phyloP scores from a whole-genome alignment of 2,888 invertebrate genomes.

The Dryadula phaetusa region DNA sequence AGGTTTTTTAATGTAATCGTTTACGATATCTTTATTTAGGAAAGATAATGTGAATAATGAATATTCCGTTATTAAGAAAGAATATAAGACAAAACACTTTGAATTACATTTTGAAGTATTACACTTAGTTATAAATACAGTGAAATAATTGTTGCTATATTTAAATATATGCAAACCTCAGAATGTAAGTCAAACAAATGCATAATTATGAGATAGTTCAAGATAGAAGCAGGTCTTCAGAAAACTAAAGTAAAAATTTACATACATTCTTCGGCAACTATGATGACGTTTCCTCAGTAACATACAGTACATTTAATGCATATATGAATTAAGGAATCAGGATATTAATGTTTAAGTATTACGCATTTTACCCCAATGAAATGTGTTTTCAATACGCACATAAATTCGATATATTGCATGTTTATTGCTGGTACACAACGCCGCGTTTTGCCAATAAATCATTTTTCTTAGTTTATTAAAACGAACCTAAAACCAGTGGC shows the following conservation, averaged over 20 bases:
- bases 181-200: background rate
- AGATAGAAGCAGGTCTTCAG: background rate
- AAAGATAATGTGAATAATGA: too few species aligned
- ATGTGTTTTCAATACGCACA: too few species aligned
- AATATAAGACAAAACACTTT: background rate
- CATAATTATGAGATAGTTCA: background rate
- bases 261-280: background rate
- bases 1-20: too few species aligned
- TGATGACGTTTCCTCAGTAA: background rate
- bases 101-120: background rate
- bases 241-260: slow-evolving; percentile 2
- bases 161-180: slow-evolving; percentile 1
- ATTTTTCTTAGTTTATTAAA: too few species aligned
- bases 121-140: background rate
- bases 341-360: background rate
- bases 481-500: too few species aligned
- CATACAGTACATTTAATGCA: background rate
- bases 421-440: too few species aligned
- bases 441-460: too few species aligned
- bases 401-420: too few species aligned
- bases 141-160: background rate
- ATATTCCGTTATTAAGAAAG: background rate
- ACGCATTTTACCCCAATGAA: too few species aligned
- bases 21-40: too few species aligned
- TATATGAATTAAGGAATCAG: too few species aligned